These are phyloP conservation scores for Rhagophthalmus giganteus DNA, from an alignment of 2,888 invertebrate genomes.

Conservation along the genomic window DNA sequence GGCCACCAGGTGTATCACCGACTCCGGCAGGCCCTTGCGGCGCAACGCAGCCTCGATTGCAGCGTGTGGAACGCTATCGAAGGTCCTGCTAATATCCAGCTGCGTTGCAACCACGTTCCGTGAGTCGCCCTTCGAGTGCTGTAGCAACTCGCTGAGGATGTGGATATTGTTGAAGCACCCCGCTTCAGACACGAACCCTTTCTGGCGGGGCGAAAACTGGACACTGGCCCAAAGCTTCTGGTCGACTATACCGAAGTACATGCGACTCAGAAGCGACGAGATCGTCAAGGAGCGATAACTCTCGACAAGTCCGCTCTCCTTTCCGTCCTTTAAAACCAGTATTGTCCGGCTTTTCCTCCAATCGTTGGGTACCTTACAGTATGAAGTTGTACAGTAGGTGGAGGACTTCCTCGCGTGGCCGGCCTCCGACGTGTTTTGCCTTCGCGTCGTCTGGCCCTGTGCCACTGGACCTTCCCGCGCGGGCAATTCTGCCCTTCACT, in stretches of 20 bases:
- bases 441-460: conserved; percentile 38
- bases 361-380: conserved; percentile 35
- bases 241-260: conserved; percentile 43
- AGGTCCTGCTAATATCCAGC: conserved; percentile 53
- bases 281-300: conserved; percentile 47
- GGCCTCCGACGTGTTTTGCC: conserved; percentile 22
- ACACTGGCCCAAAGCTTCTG: conserved; percentile 36
- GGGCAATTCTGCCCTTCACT: conserved; percentile 24
- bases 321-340: too few relatives aligned
- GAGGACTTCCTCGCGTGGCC: conserved; percentile 26
- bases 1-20: conserved; percentile 44
- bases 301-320: conserved; percentile 35
- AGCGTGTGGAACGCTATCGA: too few relatives aligned
- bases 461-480: conserved; percentile 31
- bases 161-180: too few relatives aligned
- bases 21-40: conserved; percentile 44
- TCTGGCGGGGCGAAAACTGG: too few relatives aligned
- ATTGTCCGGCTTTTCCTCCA: too few relatives aligned
- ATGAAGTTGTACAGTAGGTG: conserved; percentile 29
- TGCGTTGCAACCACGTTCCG: conserved; percentile 48
- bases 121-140: conserved; percentile 23
- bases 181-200: too few relatives aligned
- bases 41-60: conserved; percentile 50
- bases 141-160: too few relatives aligned
- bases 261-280: conserved; percentile 37